Base-by-base conservation (phyloP, 2,888 invertebrate genomes). In the Hydraecia micacea region DNA sequence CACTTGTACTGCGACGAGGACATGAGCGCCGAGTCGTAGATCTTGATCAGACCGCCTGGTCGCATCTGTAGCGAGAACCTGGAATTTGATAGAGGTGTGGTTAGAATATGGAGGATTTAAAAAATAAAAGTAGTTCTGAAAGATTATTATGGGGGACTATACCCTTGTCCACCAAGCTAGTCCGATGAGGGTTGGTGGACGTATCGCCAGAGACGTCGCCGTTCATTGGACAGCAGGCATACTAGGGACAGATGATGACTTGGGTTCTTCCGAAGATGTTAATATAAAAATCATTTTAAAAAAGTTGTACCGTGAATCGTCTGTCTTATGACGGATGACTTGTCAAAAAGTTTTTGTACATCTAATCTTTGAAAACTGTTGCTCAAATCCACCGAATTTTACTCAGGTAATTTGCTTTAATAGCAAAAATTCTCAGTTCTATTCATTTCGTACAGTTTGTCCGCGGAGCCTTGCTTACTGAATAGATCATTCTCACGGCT, bases 1-100 rank as follows among this genome's bases (percentile, higher is more conserved):
- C 98, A 98, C 96, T 99, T 99, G 97, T 99, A 99, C 96, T 99
- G 98, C 0, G 99, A 99, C 93, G 98, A 98, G 75, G 98, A 98
- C 97, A 99, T 99, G 86, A 99, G 97, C 58, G 98, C 98, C 32
- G 98, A 98, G 95, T 99, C 99, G 97, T 99, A 98, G 78, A 99
- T 98, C 95, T 99, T 98, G 87, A 99, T 98, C 83, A 99, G 97
- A n/a, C 99, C 99, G 55, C 99, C 99, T 9, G 98, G 98, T 84
- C 98, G 97, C 91, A 98, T 98, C 95, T 99, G 98, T 78, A 99
- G 97, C 74, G 98, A 98, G 95, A 99, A 99, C 94, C 98, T 98
- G 96, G 39, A 97, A 97, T 28, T 13, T 75, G 86, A 81, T 86
- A 70, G 76, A 2, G 0, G 5, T 4, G 9, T 21, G 8, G 39